These are phyloP conservation scores for Leucosticte australis DNA, from an alignment of 2,113 vertebrate species.

Conservation along the genomic window DNA sequence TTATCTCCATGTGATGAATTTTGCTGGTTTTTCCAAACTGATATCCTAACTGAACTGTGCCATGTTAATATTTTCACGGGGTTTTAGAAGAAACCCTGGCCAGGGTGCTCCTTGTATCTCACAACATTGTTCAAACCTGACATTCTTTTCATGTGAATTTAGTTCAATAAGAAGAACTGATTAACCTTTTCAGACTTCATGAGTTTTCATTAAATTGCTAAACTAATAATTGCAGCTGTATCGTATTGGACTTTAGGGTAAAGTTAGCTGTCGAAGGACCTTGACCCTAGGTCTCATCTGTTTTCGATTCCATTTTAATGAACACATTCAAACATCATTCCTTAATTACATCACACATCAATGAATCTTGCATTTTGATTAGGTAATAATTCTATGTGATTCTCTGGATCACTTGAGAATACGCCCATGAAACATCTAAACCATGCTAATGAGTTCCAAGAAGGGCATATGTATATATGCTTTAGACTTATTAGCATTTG, in stretches of 20 bases:
- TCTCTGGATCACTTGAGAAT: conserved; percentile 67
- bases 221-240: conserved; percentile 28
- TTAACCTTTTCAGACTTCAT: conserved; percentile 30
- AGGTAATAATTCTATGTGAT: conserved; percentile 48
- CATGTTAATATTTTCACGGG: accelerated
- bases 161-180: not conserved
- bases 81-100: not conserved
- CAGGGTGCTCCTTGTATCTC: not conserved
- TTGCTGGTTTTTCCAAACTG: not conserved
- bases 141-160: not conserved
- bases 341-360: conserved; percentile 67
- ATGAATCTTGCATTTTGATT: conserved; percentile 66
- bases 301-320: conserved; percentile 55
- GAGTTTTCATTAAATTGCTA: conserved; percentile 35
- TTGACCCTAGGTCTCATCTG: conserved; percentile 49
- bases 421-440: conserved; percentile 11
- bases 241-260: not conserved
- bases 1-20: not conserved
- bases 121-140: not conserved
- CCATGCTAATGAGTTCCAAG: not conserved
- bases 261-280: conserved; percentile 49
- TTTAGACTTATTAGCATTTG: not conserved
- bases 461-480: not conserved
- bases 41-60: not conserved
- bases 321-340: conserved; percentile 51